Evolutionary conservation across 2,888 invertebrate species (phyloP).

Genomic region (Cheilosia grossa): DNA sequence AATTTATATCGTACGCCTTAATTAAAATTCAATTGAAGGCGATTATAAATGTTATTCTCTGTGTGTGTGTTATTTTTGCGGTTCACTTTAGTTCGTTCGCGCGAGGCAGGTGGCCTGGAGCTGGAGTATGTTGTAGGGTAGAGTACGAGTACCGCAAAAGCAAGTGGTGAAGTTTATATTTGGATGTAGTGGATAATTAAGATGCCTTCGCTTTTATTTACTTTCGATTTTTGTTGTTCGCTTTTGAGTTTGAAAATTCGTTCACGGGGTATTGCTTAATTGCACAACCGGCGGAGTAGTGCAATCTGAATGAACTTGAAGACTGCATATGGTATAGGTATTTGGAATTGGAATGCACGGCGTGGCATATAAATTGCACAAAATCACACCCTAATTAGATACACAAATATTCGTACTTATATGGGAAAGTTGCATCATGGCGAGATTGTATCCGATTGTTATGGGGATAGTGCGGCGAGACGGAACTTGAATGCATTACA

Average conservation of each 20-base stretch:
- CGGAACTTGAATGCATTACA: neutral
- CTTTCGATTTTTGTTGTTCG: slow-evolving; percentile 46
- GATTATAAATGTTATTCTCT: slow-evolving; percentile 35
- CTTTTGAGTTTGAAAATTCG: slow-evolving; percentile 46
- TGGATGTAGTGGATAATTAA: slow-evolving; percentile 65
- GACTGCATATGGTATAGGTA: slow-evolving; percentile 4
- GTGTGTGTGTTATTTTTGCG: slow-evolving; percentile 14
- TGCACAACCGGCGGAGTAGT: slow-evolving; percentile 11
- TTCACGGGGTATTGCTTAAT: slow-evolving; percentile 38
- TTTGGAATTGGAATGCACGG: slow-evolving; percentile 30
- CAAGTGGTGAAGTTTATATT: slow-evolving; percentile 54
- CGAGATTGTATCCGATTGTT: slow-evolving; percentile 51
- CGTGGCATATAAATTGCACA: slow-evolving; percentile 61
- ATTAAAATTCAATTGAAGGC: slow-evolving; percentile 73
- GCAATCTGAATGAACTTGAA: slow-evolving; percentile 34
- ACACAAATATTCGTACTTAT: neutral
- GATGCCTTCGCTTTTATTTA: slow-evolving; percentile 58
- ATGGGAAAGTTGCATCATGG: slow-evolving; percentile 28
- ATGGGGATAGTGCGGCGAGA: neutral
- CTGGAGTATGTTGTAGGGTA: neutral
- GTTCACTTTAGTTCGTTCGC: slow-evolving; percentile 43
- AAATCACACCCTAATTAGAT: slow-evolving; percentile 49
- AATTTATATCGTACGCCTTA: slow-evolving; percentile 59
- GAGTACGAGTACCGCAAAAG: slow-evolving; percentile 2
- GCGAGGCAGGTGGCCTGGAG: slow-evolving; percentile 48